Evolutionary conservation across 2,113 vertebrate genomes (phyloP).

Genomic region (Tympanuchus pallidicinctus): DNA sequence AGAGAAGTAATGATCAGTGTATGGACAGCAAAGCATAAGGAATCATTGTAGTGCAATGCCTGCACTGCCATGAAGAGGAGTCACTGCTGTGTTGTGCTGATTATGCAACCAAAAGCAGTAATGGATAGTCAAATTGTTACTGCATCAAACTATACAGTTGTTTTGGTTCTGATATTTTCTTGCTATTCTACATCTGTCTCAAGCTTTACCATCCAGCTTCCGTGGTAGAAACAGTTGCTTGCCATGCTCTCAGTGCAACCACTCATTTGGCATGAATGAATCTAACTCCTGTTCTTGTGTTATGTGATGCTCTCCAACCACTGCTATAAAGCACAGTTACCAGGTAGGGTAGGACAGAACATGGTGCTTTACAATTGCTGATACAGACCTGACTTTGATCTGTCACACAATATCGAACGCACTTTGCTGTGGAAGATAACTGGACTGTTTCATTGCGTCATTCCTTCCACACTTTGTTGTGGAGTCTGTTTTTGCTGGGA

Average conservation of each 20-base stretch:
- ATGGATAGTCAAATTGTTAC: background rate
- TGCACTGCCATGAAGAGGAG: background rate
- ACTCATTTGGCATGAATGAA: fast-evolving
- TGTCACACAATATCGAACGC: background rate
- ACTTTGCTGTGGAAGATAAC: background rate
- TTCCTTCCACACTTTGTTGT: background rate
- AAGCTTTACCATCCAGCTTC: background rate
- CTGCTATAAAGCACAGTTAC: background rate
- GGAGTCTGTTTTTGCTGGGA: background rate
- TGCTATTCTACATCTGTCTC: background rate
- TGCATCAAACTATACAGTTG: background rate
- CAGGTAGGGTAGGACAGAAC: too few species aligned
- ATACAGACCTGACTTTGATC: background rate
- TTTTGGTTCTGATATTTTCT: background rate
- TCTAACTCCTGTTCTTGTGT: fast-evolving
- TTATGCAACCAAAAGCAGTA: background rate
- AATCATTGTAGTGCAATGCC: background rate
- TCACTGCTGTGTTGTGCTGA: background rate
- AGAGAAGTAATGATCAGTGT: constrained; percentile 16
- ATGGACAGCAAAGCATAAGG: background rate
- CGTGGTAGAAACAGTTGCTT: background rate
- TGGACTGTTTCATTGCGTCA: fast-evolving
- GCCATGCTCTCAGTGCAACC: background rate
- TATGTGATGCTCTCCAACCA: background rate
- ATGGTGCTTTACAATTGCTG: background rate